Conservation (phyloP, 2,113 vertebrate genomes). For the Anolis carolinensis region DNA sequence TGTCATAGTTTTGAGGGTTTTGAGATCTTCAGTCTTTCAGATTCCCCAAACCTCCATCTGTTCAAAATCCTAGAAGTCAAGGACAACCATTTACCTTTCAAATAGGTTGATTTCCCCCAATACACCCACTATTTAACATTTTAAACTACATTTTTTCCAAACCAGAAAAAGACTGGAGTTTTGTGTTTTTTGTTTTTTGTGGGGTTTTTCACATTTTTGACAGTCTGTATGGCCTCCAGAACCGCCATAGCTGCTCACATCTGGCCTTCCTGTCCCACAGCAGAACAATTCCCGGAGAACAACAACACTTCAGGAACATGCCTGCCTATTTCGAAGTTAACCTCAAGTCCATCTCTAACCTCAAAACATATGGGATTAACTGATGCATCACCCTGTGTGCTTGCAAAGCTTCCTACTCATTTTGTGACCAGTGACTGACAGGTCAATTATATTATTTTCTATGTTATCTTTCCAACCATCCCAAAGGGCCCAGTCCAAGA, state of each 20-base stretch:
- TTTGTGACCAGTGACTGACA: not conserved
- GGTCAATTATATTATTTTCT: not conserved
- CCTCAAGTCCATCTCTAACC: not conserved
- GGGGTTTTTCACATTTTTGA: no score
- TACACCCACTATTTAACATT: no score
- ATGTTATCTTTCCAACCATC: not conserved
- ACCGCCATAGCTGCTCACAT: not conserved
- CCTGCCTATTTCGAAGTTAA: not conserved
- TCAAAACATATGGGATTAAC: not conserved
- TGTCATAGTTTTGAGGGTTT: no score
- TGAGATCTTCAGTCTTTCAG: no score
- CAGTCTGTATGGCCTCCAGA: no score
- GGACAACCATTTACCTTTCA: no score
- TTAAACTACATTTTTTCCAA: no score
- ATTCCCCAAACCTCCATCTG: no score
- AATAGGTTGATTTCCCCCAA: no score
- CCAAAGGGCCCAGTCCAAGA: fast-evolving
- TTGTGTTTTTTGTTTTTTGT: no score
- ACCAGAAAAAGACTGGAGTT: no score
- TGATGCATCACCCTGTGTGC: not conserved
- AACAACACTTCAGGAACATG: not conserved
- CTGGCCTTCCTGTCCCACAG: not conserved
- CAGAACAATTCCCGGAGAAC: not conserved
- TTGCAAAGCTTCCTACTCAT: not conserved
- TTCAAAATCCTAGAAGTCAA: no score